Percentiles rank a stretch among this genome's conserved stretches.
phyloP scores from a whole-genome alignment of 2,797 vertebrate species.

The Labroides dimidiatus region DNA sequence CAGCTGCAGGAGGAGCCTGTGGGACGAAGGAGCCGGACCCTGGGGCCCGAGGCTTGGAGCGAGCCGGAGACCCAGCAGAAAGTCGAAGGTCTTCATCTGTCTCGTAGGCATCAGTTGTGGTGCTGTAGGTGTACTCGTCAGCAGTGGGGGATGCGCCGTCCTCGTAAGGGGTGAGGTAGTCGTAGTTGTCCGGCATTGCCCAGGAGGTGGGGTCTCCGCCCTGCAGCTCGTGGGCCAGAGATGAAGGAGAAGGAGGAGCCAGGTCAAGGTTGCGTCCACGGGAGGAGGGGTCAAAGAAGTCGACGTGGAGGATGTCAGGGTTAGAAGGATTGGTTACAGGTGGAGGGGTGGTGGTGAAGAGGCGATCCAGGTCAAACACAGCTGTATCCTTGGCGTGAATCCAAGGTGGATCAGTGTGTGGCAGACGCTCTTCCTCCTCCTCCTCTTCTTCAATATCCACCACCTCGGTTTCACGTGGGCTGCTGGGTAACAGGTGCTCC shows the following conservation, averaged over 20 bases:
- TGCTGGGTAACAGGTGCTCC: slow-evolving; percentile 76
- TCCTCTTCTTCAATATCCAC: slow-evolving; percentile 48
- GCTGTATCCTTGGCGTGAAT: slow-evolving; percentile 78
- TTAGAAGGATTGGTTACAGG: slow-evolving; percentile 56
- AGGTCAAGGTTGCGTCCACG: slow-evolving; percentile 75
- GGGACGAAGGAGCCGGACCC: slow-evolving; percentile 50
- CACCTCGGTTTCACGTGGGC: slow-evolving; percentile 35
- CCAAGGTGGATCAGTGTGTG: slow-evolving; percentile 78
- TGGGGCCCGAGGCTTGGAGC: slow-evolving; percentile 62
- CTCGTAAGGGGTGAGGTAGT: slow-evolving; percentile 92
- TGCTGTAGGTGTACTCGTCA: slow-evolving; percentile 85
- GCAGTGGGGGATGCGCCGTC: slow-evolving; percentile 88
- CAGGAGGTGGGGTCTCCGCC: slow-evolving; percentile 85
- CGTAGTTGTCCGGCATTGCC: slow-evolving; percentile 88
- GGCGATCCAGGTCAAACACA: slow-evolving; percentile 75
- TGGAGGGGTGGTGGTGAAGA: slow-evolving; percentile 51
- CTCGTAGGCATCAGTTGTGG: slow-evolving; percentile 83
- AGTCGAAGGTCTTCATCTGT: slow-evolving; percentile 74
- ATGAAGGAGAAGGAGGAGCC: slow-evolving; percentile 71
- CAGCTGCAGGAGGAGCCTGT: slow-evolving; percentile 54
- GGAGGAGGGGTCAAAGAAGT: slow-evolving; percentile 87
- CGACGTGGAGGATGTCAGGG: slow-evolving; percentile 86
- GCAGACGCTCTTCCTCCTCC: slow-evolving; percentile 51
- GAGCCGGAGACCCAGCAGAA: slow-evolving; percentile 72
- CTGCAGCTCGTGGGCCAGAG: slow-evolving; percentile 79